Evolutionary conservation across 30 jellyfish, hydroid and myxozoan species (phyloP).

Genomic region (Phacellophora camtschatica): DNA sequence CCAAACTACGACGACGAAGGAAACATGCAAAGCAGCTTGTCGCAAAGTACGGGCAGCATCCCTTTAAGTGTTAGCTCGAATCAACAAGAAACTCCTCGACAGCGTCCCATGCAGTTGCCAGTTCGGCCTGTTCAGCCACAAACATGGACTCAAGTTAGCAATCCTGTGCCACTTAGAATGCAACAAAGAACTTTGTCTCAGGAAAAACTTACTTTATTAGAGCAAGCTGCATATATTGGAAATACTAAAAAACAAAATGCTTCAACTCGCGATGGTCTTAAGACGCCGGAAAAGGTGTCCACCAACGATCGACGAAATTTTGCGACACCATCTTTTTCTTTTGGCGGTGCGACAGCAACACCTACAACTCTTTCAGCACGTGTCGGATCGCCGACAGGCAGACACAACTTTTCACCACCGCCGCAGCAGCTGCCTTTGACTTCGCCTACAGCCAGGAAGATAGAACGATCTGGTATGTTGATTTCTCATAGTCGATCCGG

Average conservation of each 20-base stretch:
- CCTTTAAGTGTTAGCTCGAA: slow-evolving; percentile 9
- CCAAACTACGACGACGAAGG: slow-evolving; percentile 58
- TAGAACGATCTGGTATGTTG: slow-evolving; percentile 40
- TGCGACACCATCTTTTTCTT: not conserved
- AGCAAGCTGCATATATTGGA: slow-evolving; percentile 25
- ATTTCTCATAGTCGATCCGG: not conserved
- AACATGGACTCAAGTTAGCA: slow-evolving; percentile 45
- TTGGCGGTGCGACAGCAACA: not conserved
- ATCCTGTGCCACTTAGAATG: not conserved
- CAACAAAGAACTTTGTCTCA: slow-evolving; percentile 33
- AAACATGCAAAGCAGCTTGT: slow-evolving; percentile 14
- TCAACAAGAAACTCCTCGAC: not conserved
- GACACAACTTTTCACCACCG: not conserved
- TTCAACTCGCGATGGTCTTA: not conserved
- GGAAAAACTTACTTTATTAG: slow-evolving; percentile 54
- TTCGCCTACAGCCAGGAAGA: not conserved
- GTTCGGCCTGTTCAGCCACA: slow-evolving; percentile 52
- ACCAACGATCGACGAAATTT: slow-evolving; percentile 5
- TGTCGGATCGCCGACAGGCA: slow-evolving; percentile 56
- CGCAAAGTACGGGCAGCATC: slow-evolving; percentile 48
- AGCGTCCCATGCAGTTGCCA: slow-evolving; percentile 36
- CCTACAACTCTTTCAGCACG: too few relatives aligned
- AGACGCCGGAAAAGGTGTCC: slow-evolving; percentile 20
- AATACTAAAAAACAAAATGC: not conserved
- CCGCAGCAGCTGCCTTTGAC: not conserved